A percentile compares a stretch with the other conserved stretches of the same genome.
Conservation (phyloP, 2,888 invertebrate species). For the Napeogenes inachia region DNA sequence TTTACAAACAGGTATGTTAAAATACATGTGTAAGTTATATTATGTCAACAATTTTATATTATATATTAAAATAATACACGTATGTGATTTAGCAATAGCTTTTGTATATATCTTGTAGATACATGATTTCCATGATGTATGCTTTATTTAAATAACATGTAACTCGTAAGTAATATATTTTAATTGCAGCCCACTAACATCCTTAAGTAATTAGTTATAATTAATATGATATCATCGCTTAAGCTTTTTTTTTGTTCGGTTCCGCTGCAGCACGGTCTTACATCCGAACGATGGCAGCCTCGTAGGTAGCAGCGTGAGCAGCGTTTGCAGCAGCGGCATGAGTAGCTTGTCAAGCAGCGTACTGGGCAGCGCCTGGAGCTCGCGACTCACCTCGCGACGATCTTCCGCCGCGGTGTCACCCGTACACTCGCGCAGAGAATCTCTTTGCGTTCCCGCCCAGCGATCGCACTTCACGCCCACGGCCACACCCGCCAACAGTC, state of each 20-base stretch:
- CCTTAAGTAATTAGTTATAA: conserved; percentile 15
- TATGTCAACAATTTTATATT: background rate
- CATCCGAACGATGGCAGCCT: conserved; percentile 92
- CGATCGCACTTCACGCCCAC: conserved; percentile 86
- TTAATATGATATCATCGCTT: conserved; percentile 20
- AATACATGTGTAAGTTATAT: too few species aligned
- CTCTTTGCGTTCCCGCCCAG: conserved; percentile 84
- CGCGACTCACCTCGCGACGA: conserved; percentile 79
- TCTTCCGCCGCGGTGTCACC: conserved; percentile 73
- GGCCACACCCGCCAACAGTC: conserved; percentile 92
- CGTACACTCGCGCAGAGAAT: conserved; percentile 85
- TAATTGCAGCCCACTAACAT: background rate
- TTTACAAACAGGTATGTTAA: conserved; percentile 82
- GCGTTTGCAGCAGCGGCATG: conserved; percentile 78
- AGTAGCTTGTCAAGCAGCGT: conserved; percentile 72
- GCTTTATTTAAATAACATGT: conserved; percentile 10
- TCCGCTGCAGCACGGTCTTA: conserved; percentile 83
- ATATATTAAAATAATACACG: conserved; percentile 2
- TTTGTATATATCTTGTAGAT: conserved; percentile 8
- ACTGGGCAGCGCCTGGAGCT: conserved; percentile 79
- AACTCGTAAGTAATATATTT: background rate
- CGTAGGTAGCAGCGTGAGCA: conserved; percentile 81
- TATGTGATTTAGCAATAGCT: background rate
- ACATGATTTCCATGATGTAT: conserved; percentile 16
- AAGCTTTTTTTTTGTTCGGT: conserved; percentile 26